A percentile compares a stretch with the other conserved stretches of the same genome.
These are phyloP conservation scores for Octopus bimaculoides DNA, from an alignment of 1,140 invertebrate genomes.

Conservation along the genomic window DNA sequence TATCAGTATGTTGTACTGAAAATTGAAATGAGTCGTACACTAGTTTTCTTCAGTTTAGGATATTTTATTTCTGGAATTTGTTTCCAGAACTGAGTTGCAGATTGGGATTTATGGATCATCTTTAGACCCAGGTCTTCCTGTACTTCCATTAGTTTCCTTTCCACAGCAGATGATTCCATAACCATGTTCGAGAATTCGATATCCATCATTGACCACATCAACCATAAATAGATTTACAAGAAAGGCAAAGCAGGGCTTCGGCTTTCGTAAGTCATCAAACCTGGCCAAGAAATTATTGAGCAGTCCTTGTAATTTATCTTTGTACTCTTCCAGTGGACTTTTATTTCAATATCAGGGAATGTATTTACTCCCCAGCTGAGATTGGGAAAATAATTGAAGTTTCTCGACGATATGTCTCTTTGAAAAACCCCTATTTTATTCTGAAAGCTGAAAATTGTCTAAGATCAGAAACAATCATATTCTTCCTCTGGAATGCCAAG, in stretches of 20 bases:
- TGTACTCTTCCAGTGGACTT: not conserved
- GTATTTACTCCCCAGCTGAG: not conserved
- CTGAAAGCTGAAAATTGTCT: not conserved
- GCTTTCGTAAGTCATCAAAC: conserved; percentile 1
- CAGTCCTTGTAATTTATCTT: conserved; percentile 1
- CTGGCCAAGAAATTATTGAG: not conserved
- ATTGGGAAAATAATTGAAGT: conserved; percentile 5
- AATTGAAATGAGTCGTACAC: not conserved
- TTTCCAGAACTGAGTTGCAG: not conserved
- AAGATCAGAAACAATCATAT: not conserved
- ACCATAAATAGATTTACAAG: not conserved
- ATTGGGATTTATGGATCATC: not conserved
- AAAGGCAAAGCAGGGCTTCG: not conserved
- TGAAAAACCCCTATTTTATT: not conserved
- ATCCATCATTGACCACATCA: conserved; percentile 4
- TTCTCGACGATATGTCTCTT: not conserved
- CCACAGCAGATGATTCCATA: conserved; percentile 3
- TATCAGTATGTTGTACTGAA: not conserved
- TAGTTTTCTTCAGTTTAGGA: not conserved
- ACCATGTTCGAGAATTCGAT: not conserved
- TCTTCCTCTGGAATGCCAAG: not conserved
- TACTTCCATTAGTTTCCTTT: not conserved
- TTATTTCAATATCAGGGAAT: not conserved
- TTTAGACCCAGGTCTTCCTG: not conserved
- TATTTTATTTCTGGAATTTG: not conserved